Evolutionary conservation across 2,797 vertebrate genomes (phyloP), one percentile per base, ranked within the genome.

Genomic region (Enteromius viviparus): DNA sequence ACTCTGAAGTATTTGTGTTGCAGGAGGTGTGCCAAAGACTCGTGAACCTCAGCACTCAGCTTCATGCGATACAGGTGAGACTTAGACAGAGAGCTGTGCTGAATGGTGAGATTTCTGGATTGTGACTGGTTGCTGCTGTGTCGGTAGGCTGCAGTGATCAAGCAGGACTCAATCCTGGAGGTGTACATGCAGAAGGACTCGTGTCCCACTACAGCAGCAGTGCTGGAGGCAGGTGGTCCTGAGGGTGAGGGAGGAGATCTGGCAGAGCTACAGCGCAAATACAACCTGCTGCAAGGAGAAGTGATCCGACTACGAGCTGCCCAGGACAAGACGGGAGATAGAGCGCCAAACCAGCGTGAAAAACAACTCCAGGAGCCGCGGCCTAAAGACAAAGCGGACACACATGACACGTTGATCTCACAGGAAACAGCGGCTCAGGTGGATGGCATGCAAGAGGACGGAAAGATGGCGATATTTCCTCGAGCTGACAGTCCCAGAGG

Each of bases 31-130:
- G 93, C 32, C 95, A 95, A 88, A 93, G 94, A n/a, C 83, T 98
- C 87, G 91, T 95, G 85, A 93, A 85, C 68, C 92, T 97, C 82
- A 96, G 95, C 80, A 91, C 91, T 3, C 93, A 96, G 72, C 94
- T 98, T 0, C 95, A 97, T 0, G 93, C 94, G 37, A 89, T 97
- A 34, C 96, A 97, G 96, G 96, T 97, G 2, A 89, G 92, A 71
- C 15, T 42, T 14, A 21, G 19, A 68, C 21, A 58, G 29, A 3
- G 40, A 29, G 1, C 5, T 26, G 55, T 15, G 12, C 12, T 62
- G 14, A 62, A 62, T 62, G 58, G 4, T 7, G 60, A 29, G 60
- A 62, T 62, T 62, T 15, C 14, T 34, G 34, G 34, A 34, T 3
- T 34, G 26, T 29, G 23, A 62, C 26, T 29, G 1, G 1, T 62